These are phyloP conservation scores for Potorous gilbertii DNA, from an alignment of 2,797 vertebrate species.

Conservation along the genomic window DNA sequence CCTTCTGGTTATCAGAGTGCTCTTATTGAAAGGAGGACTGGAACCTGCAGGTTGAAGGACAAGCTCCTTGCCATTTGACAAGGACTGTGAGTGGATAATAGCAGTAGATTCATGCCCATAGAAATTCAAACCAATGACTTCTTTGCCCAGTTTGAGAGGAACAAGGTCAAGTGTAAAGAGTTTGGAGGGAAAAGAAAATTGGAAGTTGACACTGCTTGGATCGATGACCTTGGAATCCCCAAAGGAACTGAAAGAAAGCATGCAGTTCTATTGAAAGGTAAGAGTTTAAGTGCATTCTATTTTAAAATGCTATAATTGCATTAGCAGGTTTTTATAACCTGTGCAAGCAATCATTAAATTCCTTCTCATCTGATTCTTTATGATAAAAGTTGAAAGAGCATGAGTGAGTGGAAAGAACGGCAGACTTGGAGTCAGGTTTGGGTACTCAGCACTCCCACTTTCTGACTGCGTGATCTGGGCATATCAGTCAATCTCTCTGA, in stretches of 20 bases:
- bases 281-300: constrained; percentile 61
- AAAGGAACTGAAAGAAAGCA: constrained; percentile 27
- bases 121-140: constrained; percentile 12
- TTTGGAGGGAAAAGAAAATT: constrained; percentile 28
- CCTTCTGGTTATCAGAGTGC: constrained; percentile 7
- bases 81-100: not conserved
- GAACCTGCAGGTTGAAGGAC: constrained; percentile 48
- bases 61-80: constrained; percentile 43
- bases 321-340: constrained; percentile 43
- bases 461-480: not conserved
- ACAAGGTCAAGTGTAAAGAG: not conserved
- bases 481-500: not conserved
- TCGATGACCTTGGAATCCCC: constrained; percentile 55
- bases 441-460: not conserved
- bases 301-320: constrained; percentile 45
- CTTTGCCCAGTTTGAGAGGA: not conserved
- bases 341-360: constrained; percentile 52
- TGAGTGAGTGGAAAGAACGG: not conserved
- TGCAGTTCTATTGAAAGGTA: constrained; percentile 38
- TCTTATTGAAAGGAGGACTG: constrained; percentile 46
- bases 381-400: constrained; percentile 26
- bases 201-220: constrained; percentile 41
- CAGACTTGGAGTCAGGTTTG: not conserved
- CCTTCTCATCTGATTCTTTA: constrained; percentile 24
- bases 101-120: not conserved